Evolutionary conservation across 2,888 invertebrate species (phyloP).

Genomic region (Teleogryllus oceanicus): DNA sequence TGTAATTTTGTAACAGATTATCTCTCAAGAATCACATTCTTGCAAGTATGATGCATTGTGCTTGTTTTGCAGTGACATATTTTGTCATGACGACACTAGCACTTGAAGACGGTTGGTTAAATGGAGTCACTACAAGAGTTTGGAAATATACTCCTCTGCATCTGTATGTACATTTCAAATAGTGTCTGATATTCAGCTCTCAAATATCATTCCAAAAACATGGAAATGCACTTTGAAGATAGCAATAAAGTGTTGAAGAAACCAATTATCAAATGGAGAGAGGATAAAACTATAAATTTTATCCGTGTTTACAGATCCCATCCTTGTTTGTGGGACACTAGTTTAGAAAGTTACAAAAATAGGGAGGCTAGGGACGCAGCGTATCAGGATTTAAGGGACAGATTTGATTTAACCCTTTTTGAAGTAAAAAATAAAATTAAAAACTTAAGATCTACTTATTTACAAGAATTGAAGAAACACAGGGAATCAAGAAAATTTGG

Average conservation of each 20-base stretch:
- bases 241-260: background rate
- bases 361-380: background rate
- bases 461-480: background rate
- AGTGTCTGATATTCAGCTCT: too few relatives aligned
- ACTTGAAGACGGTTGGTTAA: too few relatives aligned
- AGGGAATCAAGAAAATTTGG: background rate
- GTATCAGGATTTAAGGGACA: background rate
- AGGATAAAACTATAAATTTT: background rate
- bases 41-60: too few relatives aligned
- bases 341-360: background rate
- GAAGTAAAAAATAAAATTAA: constrained; percentile 2
- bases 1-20: too few relatives aligned
- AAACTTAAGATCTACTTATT: background rate
- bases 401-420: background rate
- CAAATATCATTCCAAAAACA: background rate
- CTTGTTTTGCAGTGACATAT: too few relatives aligned
- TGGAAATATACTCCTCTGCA: too few relatives aligned
- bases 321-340: background rate
- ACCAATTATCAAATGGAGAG: background rate
- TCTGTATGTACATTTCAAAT: too few relatives aligned
- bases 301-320: background rate
- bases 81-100: too few relatives aligned
- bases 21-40: too few relatives aligned
- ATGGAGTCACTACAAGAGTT: too few relatives aligned
- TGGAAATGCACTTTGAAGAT: background rate